phyloP scores from a whole-genome alignment of 2,113 vertebrate genomes.

The Malaclemys terrapin region DNA sequence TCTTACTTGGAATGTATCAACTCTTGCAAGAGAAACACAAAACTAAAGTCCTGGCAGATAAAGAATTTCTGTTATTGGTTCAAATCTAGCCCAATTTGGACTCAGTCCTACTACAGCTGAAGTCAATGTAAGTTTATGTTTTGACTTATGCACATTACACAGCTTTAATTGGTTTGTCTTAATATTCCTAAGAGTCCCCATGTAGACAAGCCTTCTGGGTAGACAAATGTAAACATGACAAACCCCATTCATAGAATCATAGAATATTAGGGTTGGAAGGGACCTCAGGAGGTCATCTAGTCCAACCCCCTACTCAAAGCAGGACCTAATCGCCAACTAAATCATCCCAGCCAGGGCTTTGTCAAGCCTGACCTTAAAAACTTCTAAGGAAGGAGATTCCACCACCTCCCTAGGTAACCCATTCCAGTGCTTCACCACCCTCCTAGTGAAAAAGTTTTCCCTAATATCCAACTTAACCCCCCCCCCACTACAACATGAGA shows the following conservation, averaged over 20 bases:
- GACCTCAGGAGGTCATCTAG: too few relatives aligned
- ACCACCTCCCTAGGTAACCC: too few relatives aligned
- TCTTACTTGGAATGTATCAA: neutral
- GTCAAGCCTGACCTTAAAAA: too few relatives aligned
- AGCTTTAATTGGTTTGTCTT: neutral
- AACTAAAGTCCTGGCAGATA: neutral
- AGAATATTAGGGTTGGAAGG: too few relatives aligned
- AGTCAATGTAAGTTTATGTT: neutral
- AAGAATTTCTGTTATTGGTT: neutral
- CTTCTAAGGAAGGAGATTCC: too few relatives aligned
- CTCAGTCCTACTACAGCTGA: neutral
- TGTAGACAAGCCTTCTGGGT: neutral
- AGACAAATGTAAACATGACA: neutral
- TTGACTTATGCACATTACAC: neutral
- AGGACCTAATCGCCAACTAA: too few relatives aligned
- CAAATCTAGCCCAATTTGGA: neutral
- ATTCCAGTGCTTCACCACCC: too few relatives aligned
- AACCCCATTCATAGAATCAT: neutral
- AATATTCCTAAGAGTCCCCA: neutral
- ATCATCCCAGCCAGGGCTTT: too few relatives aligned
- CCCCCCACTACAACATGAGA: too few relatives aligned
- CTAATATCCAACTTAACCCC: too few relatives aligned
- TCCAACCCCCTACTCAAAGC: too few relatives aligned
- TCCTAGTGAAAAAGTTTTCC: too few relatives aligned
- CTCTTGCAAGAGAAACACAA: neutral